These are phyloP conservation scores for Chymomyza caudatula DNA, from an alignment of 2,888 invertebrate genomes.

Conservation along the genomic window DNA sequence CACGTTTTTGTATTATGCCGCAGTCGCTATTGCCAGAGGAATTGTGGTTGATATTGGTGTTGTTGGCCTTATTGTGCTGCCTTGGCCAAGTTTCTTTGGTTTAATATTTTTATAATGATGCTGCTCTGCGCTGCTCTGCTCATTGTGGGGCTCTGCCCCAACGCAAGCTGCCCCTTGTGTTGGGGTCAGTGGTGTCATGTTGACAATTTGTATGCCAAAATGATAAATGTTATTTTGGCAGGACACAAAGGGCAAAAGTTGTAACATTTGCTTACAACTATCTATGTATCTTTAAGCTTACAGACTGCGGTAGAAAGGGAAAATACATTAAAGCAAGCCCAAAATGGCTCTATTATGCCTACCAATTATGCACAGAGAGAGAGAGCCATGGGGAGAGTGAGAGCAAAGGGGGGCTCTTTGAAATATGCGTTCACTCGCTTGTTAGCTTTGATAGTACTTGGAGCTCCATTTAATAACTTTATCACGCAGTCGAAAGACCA, in stretches of 20 bases:
- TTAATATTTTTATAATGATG: constrained; percentile 68
- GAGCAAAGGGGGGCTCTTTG: no score
- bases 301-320: not conserved
- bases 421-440: not conserved
- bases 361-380: not conserved
- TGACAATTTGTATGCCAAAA: constrained; percentile 54
- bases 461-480: not conserved
- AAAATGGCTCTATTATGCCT: not conserved
- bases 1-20: constrained; percentile 64
- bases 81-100: constrained; percentile 2
- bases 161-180: not conserved
- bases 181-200: constrained; percentile 33
- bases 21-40: not conserved
- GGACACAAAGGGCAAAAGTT: not conserved
- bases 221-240: constrained; percentile 36
- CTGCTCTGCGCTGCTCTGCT: constrained; percentile 5
- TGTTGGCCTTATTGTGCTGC: constrained; percentile 8
- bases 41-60: not conserved
- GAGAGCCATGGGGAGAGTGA: no score
- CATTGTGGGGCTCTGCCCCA: not conserved
- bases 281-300: not conserved
- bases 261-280: not conserved
- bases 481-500: not conserved
- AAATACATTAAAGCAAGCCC: not conserved
- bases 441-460: not conserved